Base-by-base conservation (phyloP, 2,888 invertebrate species). In the Fissipunctia ypsillon region DNA sequence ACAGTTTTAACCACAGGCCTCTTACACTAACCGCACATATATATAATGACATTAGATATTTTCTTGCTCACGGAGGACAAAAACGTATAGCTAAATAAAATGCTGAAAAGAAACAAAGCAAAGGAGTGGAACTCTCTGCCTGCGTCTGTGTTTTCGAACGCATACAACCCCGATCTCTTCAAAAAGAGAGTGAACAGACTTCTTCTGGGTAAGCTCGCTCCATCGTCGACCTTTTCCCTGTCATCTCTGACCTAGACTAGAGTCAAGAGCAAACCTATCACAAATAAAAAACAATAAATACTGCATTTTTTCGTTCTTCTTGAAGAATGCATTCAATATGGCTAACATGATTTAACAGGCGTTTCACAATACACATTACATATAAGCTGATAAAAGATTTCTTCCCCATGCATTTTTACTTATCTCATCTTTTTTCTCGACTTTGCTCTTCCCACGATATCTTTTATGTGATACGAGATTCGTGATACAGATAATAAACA, bases 361-460 rank as follows among this genome's bases (percentile, higher is more conserved):
- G 72, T 81, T 83, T 84, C 76, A 83, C 69, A 71, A 77, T 76
- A 84, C 88, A 87, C 82, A 80, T 84, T 78, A 75, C 19, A 63
- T 78, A 88, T 87, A 88, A 87, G 56, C 54, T 81, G 86, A 88
- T 88, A 88, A 88, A 84, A 85, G 74, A 79, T 84, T 85, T 83
- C 77, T n/a, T 74, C 79, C 63, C 78, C 78, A 63, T 73, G 56
- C 64, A 73, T 86, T 84, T 84, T 79, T 83, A 83, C 84, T 87
- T 89, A 88, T 88, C 87, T 68, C 67, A 79, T 66, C 31, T 75
- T 84, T 77, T 85, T 78, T 77, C 78, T 77, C 59, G 67, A 80
- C 76, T 76, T 81, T 69, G 69, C 66, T 76, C 84, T 91, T 91
- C 91, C 85, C 91, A 91, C 90, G 90, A 72, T 85, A 78, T 84